These are phyloP conservation scores for Channa argus DNA, from an alignment of 2,113 vertebrate species.

Conservation along the genomic window DNA sequence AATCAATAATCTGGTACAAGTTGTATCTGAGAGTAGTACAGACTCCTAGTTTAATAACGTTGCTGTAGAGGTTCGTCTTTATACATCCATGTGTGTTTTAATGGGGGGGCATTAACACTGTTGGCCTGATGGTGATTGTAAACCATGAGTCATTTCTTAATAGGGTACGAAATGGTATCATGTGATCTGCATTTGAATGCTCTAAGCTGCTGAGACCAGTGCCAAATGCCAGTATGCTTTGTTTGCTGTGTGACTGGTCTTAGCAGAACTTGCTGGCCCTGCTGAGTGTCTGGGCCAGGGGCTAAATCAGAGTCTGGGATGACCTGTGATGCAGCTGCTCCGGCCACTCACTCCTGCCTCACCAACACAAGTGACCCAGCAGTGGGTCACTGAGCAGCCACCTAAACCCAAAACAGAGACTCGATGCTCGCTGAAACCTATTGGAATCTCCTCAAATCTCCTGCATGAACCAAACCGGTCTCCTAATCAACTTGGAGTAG, in stretches of 20 bases:
- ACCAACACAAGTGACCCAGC: not conserved
- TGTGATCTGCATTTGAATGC: conserved; percentile 72
- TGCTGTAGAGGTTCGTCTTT: not conserved
- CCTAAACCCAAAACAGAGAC: conserved; percentile 20
- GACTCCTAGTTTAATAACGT: not conserved
- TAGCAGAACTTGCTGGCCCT: conserved; percentile 49
- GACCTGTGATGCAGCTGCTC: conserved; percentile 78
- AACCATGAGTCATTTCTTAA: conserved; percentile 50
- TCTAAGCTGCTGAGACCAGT: conserved; percentile 55
- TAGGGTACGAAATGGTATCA: conserved; percentile 60
- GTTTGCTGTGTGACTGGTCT: conserved; percentile 70
- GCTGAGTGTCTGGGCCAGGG: conserved; percentile 31
- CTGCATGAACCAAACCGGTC: conserved; percentile 21
- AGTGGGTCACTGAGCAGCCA: conserved; percentile 14
- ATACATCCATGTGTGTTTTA: conserved; percentile 5
- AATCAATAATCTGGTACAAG: not conserved
- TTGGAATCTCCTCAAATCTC: conserved; percentile 41
- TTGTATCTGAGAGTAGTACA: not conserved
- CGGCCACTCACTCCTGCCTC: conserved; percentile 47
- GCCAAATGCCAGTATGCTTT: conserved; percentile 71
- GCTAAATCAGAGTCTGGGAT: conserved; percentile 70
- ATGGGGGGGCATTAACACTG: conserved; percentile 15
- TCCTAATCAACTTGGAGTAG: conserved; percentile 24
- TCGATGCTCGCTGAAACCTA: conserved; percentile 33
- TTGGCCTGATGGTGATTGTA: conserved; percentile 60